phyloP scores from a whole-genome alignment of 2,113 vertebrate species.

The Halichoeres trimaculatus region DNA sequence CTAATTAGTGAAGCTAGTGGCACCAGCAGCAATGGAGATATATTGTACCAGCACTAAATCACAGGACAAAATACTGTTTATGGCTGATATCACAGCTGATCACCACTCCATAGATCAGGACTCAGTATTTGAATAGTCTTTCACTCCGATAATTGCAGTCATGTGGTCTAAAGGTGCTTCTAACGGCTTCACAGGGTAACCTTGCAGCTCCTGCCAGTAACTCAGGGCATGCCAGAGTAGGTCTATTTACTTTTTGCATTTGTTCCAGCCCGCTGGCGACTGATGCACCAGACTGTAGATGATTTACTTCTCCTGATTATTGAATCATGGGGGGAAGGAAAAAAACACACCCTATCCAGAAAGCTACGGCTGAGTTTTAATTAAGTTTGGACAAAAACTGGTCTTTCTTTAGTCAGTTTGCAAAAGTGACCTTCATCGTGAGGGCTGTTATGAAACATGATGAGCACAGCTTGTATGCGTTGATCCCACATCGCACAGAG shows the following conservation, averaged over 20 bases:
- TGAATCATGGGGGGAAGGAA: conserved; percentile 58
- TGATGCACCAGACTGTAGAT: conserved; percentile 74
- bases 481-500: conserved; percentile 20
- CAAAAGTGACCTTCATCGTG: conserved; percentile 76
- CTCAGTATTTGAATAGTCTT: conserved; percentile 32
- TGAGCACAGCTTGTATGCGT: conserved; percentile 57
- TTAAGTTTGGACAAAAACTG: conserved; percentile 73
- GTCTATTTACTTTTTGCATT: conserved; percentile 79
- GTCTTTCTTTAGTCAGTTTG: conserved; percentile 73
- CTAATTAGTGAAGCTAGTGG: conserved; percentile 72
- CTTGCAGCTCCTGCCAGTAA: conserved; percentile 67
- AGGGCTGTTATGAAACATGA: conserved; percentile 77
- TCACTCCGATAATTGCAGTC: conserved; percentile 53
- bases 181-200: conserved; percentile 56
- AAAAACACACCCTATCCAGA: conserved; percentile 34
- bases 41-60: conserved; percentile 55
- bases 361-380: conserved; percentile 71
- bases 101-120: conserved; percentile 52
- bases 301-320: conserved; percentile 80
- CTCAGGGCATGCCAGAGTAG: conserved; percentile 63
- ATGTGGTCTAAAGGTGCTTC: conserved; percentile 57
- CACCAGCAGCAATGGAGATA: conserved; percentile 43
- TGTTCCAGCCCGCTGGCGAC: conserved; percentile 72
- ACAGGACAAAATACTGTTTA: conserved; percentile 48
- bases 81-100: conserved; percentile 56